Conservation (phyloP, 2,113 vertebrate genomes). For the Dicaeum eximium region DNA sequence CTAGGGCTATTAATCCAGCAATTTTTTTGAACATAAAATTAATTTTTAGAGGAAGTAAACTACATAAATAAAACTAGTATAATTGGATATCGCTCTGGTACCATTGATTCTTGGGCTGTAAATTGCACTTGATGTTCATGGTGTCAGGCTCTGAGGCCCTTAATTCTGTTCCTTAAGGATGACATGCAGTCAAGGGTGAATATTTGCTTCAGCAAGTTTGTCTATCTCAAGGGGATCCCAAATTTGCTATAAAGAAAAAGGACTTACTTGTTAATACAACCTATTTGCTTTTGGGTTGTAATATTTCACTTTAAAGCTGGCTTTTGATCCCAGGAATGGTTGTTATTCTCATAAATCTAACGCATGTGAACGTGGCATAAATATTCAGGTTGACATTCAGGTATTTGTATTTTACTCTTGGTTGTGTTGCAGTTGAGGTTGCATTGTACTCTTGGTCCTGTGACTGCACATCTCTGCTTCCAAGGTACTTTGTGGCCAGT, state of each 20-base stretch:
- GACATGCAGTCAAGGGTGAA: neutral
- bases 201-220: neutral
- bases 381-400: neutral
- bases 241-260: neutral
- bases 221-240: neutral
- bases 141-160: constrained; percentile 7
- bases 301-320: neutral
- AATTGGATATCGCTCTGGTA: neutral
- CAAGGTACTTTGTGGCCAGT: neutral
- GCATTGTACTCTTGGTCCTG: neutral
- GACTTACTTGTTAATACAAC: neutral
- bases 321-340: neutral
- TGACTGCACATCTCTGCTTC: neutral
- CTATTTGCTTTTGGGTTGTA: neutral
- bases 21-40: constrained; percentile 10
- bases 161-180: constrained; percentile 39
- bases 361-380: neutral
- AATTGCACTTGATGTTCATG: neutral
- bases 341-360: neutral
- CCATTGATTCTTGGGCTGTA: constrained; percentile 28
- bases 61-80: constrained; percentile 23
- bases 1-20: neutral
- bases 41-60: constrained; percentile 6
- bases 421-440: neutral
- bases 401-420: neutral